Base-by-base conservation (phyloP, 2,797 vertebrate genomes). In the Brotogeris chrysoptera region DNA sequence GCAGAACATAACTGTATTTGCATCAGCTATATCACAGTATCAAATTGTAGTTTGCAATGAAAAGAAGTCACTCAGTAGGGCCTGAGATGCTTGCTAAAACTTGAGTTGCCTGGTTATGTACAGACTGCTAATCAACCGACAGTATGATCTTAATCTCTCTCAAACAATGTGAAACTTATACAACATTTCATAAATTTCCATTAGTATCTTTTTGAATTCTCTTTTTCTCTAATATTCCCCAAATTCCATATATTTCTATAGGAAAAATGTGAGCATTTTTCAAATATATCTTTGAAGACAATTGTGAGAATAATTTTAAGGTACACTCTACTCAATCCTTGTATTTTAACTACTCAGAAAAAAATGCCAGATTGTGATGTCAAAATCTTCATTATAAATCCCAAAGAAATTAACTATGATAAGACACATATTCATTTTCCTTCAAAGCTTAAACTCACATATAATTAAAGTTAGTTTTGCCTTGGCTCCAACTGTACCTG, bases 1-100 rank as follows among this genome's bases (percentile, higher is more conserved):
- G 94, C 90, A 96, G 96, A 97, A 97, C 95, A 93, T 18, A 84
- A 86, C 72, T 68, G 71, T 19, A 19, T 88, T 95, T 95, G 65
- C 69, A 80, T 88, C 80, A 89, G 19, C 80, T 71, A 5, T 34
- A 79, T 39, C 46, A 90, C 24, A 55, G 41, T 38, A 50, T 43
- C 32, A 91, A 57, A 27, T 68, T 32, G 71, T 1, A 73, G 20
- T 41, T 71, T 87, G 27, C 57, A 92, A 81, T n/a, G 34, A 61
- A 80, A 76, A 79, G 53, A 57, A 39, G 43, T 70, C 27, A 70
- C 52, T 79, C 23, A 32, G 15, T 60, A 52, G 60, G 10, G 36
- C 32, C 16, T 57, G 73, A 77, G 36, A 18, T 47, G 38, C 23
- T 84, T 78, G 44, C 16, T 81, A 44, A 80, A 63, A 25, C 28